Evolutionary conservation across 2,113 vertebrate genomes (phyloP), one percentile per base, ranked within the genome.

Genomic region (Garra rufa): DNA sequence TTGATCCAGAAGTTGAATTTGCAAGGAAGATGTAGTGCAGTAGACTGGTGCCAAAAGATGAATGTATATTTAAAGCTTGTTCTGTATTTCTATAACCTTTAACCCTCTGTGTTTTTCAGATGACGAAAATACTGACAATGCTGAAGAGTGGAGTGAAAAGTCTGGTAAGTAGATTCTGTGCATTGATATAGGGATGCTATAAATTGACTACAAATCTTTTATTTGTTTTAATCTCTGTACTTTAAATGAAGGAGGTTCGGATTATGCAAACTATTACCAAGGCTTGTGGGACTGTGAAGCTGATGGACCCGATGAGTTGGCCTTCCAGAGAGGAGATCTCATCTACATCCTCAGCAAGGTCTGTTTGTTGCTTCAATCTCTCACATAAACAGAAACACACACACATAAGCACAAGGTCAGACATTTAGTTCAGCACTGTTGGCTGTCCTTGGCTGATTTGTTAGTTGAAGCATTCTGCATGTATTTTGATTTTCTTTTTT

Each of bases 311-410:
- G 97, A 99, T 3, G 98, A 99, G 90, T 94, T 99, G 88, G 90
- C 92, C 86, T 99, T 99, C 92, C 93, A 82, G 1, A 94, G 97
- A 0, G 98, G 98, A 8, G 98, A 99, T 90, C 89, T 99, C 92
- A 95, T 99, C 90, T 94, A 90, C 88, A 92, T 99, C 89, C 90
- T 99, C 24, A 99, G 97, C 94, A 99, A 99, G 97, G 98, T 99
- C 91, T 92, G 93, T 41, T 70, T 84, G 30, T 19, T 15, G 65
- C 77, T 21, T 86, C 44, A 76, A 38, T 73, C 59, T 46, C 21
- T 14, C 34, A 43, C 26, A 44, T 11, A 76, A 44, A 52, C 2
- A 61, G 24, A 59, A 10, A 61, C 24, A 61, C 59, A 61, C 10
- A 79, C 78, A 52, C 57, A 74, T n/a, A 59, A n/a, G n/a, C 30